A percentile compares a stretch with the other conserved stretches of the same genome.
These are phyloP conservation scores for Chiroxiphia lanceolata DNA, from an alignment of 2,797 vertebrate genomes.

Conservation along the genomic window DNA sequence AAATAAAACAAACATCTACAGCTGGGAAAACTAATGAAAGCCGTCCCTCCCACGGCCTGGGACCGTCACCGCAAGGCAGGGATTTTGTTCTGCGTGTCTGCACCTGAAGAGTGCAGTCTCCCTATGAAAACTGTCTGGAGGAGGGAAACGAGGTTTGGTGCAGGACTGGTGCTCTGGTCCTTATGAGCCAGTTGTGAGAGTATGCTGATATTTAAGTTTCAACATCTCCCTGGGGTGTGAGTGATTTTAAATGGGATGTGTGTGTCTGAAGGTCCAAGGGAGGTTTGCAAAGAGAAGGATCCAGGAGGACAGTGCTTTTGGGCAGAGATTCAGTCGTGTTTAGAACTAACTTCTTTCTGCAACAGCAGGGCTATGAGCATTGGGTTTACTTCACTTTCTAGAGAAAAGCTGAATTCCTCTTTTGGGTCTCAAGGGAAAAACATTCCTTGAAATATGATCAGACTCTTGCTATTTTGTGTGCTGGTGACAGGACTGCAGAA, in stretches of 20 bases:
- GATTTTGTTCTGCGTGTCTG: neutral
- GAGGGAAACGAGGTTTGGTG: neutral
- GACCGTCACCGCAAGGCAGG: neutral
- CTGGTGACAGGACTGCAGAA: neutral
- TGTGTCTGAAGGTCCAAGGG: neutral
- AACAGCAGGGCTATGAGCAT: neutral
- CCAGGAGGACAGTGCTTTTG: neutral
- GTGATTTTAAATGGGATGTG: neutral
- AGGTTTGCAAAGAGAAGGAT: neutral
- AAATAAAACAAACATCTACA: neutral
- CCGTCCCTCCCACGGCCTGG: neutral
- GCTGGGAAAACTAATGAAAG: neutral
- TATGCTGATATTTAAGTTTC: neutral
- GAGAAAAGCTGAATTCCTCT: neutral
- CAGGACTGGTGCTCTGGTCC: neutral
- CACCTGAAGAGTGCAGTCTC: neutral
- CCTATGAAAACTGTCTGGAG: neutral
- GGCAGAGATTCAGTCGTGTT: neutral
- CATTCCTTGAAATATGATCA: neutral
- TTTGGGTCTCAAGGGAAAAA: neutral
- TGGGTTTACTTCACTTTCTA: neutral
- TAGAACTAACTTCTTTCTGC: neutral
- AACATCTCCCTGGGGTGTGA: neutral
- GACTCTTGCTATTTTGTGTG: accelerated
- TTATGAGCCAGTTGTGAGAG: neutral